Base-by-base conservation (phyloP, 2,888 invertebrate species). In the Trichacis sp. region DNA sequence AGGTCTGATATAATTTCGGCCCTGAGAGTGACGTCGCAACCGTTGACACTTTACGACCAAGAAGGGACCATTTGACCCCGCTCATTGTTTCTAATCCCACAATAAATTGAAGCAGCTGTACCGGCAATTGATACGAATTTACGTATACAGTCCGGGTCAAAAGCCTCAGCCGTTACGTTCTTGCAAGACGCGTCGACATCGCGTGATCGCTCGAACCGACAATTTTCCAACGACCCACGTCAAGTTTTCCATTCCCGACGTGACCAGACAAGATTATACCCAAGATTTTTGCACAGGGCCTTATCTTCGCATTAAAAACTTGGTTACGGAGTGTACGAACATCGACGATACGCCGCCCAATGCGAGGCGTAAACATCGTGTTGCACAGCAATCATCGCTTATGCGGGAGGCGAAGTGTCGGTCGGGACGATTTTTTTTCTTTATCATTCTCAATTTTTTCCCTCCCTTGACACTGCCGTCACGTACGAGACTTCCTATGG, bases 61-160 rank as follows among this genome's bases (percentile, higher is more conserved):
- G 77, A 77, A 81, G 79, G 79, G 78, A 78, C 80, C 79, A 79
- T 79, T 82, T 82, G 81, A 83, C 82, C 80, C 80, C 79, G 76
- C 80, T 82, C 79, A 83, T 82, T 82, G 81, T 82, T 83, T 82
- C 81, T 82, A 83, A 82, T 82, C 81, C 79, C 79, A 83, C 80
- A 82, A 83, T 82, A 82, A 82, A 82, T 83, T 83, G 81, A 82
- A 78, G 82, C 81, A 82, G 81, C 80, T 82, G 81, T 83, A 82
- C 79, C 71, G 74, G 77, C 82, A 83, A 83, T 83, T 82, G 82
- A 82, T 83, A 83, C 80, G 77, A 83, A 82, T 82, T 82, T 81
- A 81, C 77, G 81, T 8, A 8, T 83, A 83, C 82, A 83, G 81
- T 82, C 81, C 63, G 67, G 36, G 62, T 51, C 76, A 81, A 71